Conservation (phyloP, 2,888 invertebrate species). For the Nudaria mundana region DNA sequence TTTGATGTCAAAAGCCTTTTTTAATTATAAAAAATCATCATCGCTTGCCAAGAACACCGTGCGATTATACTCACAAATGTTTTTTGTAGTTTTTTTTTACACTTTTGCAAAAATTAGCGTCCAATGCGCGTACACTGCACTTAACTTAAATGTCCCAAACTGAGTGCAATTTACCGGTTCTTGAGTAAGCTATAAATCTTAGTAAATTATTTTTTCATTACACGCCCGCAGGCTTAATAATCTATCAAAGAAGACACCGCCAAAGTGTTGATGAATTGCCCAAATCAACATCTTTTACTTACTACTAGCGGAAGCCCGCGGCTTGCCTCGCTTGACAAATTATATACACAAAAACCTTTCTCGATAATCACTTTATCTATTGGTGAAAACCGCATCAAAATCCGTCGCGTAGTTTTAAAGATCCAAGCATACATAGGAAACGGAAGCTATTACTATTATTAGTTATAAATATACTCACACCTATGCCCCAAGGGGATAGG, state of each 20-base stretch:
- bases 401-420: too few species aligned
- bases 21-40: slow-evolving; percentile 61
- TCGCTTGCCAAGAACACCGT: slow-evolving; percentile 41
- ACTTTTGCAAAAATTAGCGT: slow-evolving; percentile 53
- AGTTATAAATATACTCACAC: too few species aligned
- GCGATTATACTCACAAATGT: slow-evolving; percentile 52
- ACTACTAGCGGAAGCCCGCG: too few species aligned
- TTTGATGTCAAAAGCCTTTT: slow-evolving; percentile 40
- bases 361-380: too few species aligned
- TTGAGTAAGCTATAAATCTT: slow-evolving; percentile 80
- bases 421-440: too few species aligned
- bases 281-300: slow-evolving; percentile 23
- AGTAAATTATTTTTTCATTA: slow-evolving; percentile 78
- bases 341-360: too few species aligned
- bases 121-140: slow-evolving; percentile 61
- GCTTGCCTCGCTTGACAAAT: too few species aligned
- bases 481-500: too few species aligned
- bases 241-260: slow-evolving; percentile 59
- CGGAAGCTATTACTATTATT: too few species aligned
- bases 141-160: slow-evolving; percentile 79
- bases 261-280: slow-evolving; percentile 36
- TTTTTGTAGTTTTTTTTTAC: slow-evolving; percentile 27
- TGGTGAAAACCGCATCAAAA: too few species aligned
- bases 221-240: slow-evolving; percentile 54
- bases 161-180: slow-evolving; percentile 68